phyloP scores from a whole-genome alignment of 1,140 invertebrate genomes.

The Drosophila lacertosa region DNA sequence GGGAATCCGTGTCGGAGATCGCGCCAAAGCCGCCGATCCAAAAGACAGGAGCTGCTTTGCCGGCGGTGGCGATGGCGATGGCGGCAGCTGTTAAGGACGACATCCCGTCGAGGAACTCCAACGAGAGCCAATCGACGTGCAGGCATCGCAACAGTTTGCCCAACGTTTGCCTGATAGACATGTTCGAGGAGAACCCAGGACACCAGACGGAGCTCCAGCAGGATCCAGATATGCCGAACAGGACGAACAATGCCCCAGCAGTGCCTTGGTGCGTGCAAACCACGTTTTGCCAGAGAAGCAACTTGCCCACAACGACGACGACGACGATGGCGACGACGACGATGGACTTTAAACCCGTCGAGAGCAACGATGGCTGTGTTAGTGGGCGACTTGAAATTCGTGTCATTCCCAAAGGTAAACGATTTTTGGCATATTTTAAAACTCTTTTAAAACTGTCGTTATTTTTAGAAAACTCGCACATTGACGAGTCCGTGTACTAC shows the following conservation, averaged over 20 bases:
- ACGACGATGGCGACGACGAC: slow-evolving; percentile 2
- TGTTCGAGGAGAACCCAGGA: slow-evolving; percentile 50
- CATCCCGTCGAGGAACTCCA: slow-evolving; percentile 29
- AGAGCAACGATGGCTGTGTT: slow-evolving; percentile 86
- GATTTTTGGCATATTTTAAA: not conserved
- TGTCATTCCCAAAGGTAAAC: slow-evolving; percentile 86
- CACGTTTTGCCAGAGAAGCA: slow-evolving; percentile 45
- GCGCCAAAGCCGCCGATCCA: slow-evolving; percentile 12
- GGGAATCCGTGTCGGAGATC: slow-evolving; percentile 71
- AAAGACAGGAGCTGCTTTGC: slow-evolving; percentile 16
- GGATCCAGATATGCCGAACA: slow-evolving; percentile 1
- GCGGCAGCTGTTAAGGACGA: slow-evolving; percentile 37
- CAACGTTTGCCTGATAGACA: slow-evolving; percentile 62
- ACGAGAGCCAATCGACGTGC: slow-evolving; percentile 32
- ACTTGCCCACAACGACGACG: slow-evolving; percentile 9
- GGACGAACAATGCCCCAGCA: not conserved
- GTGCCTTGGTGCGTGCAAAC: slow-evolving; percentile 59
- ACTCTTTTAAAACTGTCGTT: not conserved
- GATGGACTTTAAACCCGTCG: slow-evolving; percentile 1
- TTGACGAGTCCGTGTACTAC: slow-evolving; percentile 77
- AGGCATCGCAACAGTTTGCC: slow-evolving; percentile 75
- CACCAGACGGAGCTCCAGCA: not conserved
- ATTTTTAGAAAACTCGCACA: slow-evolving; percentile 64
- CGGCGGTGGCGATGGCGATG: slow-evolving; percentile 7
- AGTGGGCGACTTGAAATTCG: slow-evolving; percentile 92